These are phyloP conservation scores for Amniataba percoides DNA, from an alignment of 2,797 vertebrate species.

Conservation along the genomic window DNA sequence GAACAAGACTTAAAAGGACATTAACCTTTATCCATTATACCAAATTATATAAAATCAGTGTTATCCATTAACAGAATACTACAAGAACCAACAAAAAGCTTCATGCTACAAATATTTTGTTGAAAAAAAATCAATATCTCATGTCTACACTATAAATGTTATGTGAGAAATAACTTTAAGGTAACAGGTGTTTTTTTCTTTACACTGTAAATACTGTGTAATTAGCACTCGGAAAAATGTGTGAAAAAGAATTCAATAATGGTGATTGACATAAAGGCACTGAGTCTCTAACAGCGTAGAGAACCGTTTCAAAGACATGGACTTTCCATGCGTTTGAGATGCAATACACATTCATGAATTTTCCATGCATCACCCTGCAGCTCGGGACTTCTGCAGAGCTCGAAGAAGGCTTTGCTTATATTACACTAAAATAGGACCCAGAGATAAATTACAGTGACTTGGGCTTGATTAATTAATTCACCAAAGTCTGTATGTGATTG, in stretches of 20 bases:
- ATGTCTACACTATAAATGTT: slow-evolving; percentile 52
- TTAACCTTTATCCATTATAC: slow-evolving; percentile 39
- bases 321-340: slow-evolving; percentile 44
- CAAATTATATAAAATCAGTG: slow-evolving; percentile 58
- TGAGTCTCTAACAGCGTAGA: slow-evolving; percentile 77
- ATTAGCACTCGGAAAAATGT: slow-evolving; percentile 72
- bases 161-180: slow-evolving; percentile 68
- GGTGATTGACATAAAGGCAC: slow-evolving; percentile 93
- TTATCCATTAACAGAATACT: slow-evolving; percentile 47
- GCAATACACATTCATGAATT: slow-evolving; percentile 59
- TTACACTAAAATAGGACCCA: slow-evolving; percentile 76
- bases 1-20: slow-evolving; percentile 43
- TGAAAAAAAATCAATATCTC: slow-evolving; percentile 37
- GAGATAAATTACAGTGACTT: slow-evolving; percentile 85
- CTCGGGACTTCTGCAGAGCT: slow-evolving; percentile 53
- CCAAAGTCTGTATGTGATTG: slow-evolving; percentile 64
- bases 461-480: slow-evolving; percentile 82
- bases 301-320: slow-evolving; percentile 64
- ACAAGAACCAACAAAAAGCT: slow-evolving; percentile 55
- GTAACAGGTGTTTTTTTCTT: slow-evolving; percentile 72
- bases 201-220: slow-evolving; percentile 66
- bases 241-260: slow-evolving; percentile 86
- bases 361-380: slow-evolving; percentile 46
- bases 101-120: slow-evolving; percentile 67
- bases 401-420: slow-evolving; percentile 45